phyloP scores from a whole-genome alignment of 2,113 vertebrate genomes.

The Atherinomorus stipes region DNA sequence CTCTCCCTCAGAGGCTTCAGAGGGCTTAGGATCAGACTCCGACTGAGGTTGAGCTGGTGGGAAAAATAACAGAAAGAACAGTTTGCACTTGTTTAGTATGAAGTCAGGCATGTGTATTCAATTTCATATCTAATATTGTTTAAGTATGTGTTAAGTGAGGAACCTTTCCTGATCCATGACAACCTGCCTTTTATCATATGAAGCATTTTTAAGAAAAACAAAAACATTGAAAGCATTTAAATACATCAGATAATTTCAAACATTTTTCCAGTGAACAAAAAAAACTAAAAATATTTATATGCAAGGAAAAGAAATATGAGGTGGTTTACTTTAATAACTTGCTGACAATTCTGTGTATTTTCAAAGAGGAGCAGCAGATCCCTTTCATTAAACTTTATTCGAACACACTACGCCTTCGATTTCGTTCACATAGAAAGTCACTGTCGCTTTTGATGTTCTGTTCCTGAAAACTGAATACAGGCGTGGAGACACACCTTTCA shows the following conservation, averaged over 20 bases:
- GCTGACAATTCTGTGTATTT: not conserved
- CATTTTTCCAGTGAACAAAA: not conserved
- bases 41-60: constrained; percentile 90
- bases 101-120: not conserved
- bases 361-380: constrained; percentile 13
- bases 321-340: constrained; percentile 20
- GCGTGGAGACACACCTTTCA: constrained; percentile 19
- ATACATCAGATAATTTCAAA: not conserved
- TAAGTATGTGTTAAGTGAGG: not conserved
- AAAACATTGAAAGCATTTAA: not conserved
- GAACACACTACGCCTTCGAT: constrained; percentile 23
- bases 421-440: constrained; percentile 37
- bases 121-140: constrained; percentile 4
- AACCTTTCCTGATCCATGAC: constrained; percentile 3
- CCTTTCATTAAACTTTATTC: constrained; percentile 40
- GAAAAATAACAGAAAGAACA: constrained; percentile 15
- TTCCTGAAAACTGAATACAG: constrained; percentile 35
- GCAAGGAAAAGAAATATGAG: not conserved
- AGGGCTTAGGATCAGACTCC: constrained; percentile 85
- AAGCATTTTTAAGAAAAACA: not conserved
- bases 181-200: not conserved
- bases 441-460: constrained; percentile 33
- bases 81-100: constrained; percentile 20
- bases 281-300: not conserved
- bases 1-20: constrained; percentile 82